Conservation (phyloP, 2,113 vertebrate species). For the Diglossa brunneiventris region DNA sequence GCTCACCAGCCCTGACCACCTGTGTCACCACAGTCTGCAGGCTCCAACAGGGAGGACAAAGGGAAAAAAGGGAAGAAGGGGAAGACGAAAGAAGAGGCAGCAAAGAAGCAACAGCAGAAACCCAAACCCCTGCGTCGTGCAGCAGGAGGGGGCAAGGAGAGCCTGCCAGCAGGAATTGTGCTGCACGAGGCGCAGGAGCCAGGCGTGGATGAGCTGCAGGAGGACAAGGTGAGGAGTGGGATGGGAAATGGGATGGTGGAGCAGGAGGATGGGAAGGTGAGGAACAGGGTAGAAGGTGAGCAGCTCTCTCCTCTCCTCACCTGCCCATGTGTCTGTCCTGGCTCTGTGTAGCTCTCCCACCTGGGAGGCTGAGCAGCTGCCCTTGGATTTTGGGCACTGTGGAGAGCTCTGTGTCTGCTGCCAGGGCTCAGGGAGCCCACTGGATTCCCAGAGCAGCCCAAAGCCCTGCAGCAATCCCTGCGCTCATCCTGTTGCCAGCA, state of each 20-base stretch:
- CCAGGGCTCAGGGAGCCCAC: fast-evolving
- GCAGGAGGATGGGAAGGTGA: conserved; percentile 14
- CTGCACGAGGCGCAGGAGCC: conserved; percentile 58
- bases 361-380: background rate
- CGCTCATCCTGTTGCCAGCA: background rate
- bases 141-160: conserved; percentile 25
- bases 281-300: conserved; percentile 67
- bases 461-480: background rate
- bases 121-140: conserved; percentile 50
- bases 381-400: background rate
- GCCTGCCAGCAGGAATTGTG: background rate
- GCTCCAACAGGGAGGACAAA: conserved; percentile 87
- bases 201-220: conserved; percentile 68
- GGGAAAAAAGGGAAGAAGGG: conserved; percentile 88
- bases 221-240: conserved; percentile 27
- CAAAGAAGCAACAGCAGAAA: conserved; percentile 79
- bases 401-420: background rate
- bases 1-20: background rate
- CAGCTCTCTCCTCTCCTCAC: background rate
- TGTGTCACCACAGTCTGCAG: conserved; percentile 79
- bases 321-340: background rate
- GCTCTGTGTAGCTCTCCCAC: background rate
- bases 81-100: conserved; percentile 80
- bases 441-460: background rate
- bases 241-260: conserved; percentile 60